A percentile compares a stretch with the other conserved stretches of the same genome.
These are phyloP conservation scores for Rhizoglyphus robini DNA, from an alignment of 1,140 invertebrate species.

Conservation along the genomic window DNA sequence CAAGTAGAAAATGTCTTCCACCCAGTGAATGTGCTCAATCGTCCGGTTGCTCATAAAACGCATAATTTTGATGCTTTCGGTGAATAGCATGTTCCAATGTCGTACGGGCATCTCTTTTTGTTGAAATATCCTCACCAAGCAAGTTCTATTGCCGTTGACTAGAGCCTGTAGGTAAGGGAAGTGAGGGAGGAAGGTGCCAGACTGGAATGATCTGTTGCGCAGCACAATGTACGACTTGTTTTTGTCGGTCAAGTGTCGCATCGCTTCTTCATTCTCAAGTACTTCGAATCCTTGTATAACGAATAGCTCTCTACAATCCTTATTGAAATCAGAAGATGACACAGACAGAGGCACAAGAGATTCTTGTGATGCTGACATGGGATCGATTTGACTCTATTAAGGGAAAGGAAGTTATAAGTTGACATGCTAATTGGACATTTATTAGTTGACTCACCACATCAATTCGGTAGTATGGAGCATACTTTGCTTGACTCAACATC, in stretches of 20 bases:
- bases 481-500: neutral
- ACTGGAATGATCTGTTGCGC: neutral
- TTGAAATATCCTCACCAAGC: neutral
- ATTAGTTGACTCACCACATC: neutral
- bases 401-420: neutral
- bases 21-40: neutral
- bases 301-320: neutral
- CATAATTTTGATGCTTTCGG: neutral
- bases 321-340: too few species aligned
- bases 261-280: neutral
- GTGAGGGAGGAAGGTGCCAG: neutral
- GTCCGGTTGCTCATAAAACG: neutral
- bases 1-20: neutral
- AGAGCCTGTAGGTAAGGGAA: neutral
- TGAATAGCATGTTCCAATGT: neutral
- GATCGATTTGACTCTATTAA: neutral
- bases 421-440: neutral
- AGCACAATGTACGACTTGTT: neutral
- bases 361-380: neutral
- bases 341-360: too few species aligned
- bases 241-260: neutral
- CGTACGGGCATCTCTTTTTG: neutral
- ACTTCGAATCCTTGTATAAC: neutral
- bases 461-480: neutral
- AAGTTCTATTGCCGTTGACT: neutral